These are phyloP conservation scores for Tenthredo amoena DNA, from an alignment of 2,888 invertebrate species.

Conservation along the genomic window DNA sequence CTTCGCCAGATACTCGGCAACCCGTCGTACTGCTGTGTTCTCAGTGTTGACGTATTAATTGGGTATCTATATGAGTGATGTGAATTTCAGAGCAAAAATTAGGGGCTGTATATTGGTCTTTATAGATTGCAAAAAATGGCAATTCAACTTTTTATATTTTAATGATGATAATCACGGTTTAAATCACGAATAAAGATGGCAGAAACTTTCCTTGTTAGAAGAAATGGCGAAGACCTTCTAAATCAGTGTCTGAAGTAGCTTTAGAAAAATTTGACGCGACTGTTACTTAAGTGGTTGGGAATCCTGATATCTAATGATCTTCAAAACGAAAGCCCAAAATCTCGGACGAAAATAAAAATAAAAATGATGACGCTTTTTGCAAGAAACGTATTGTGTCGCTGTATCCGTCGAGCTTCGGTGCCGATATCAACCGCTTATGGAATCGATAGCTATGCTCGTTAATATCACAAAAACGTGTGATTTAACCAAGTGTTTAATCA, in stretches of 20 bases:
- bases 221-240: not conserved
- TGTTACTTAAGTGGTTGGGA: not conserved
- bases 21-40: not conserved
- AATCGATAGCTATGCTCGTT: constrained; percentile 5
- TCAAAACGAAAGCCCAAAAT: not conserved
- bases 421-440: constrained; percentile 1
- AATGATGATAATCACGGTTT: not conserved
- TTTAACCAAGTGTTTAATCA: constrained; percentile 9
- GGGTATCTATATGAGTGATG: not conserved
- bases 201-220: not conserved
- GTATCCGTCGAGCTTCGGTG: constrained; percentile 23
- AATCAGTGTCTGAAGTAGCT: not conserved
- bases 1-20: constrained; percentile 5
- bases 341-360: not conserved
- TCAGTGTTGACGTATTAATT: not conserved
- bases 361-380: not conserved
- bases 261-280: not conserved
- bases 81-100: not conserved
- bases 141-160: not conserved
- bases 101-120: not conserved
- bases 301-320: not conserved
- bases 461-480: not conserved
- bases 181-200: not conserved
- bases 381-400: constrained; percentile 16
- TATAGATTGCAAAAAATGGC: not conserved